Evolutionary conservation across 2,113 vertebrate species (phyloP), one percentile per base, ranked within the genome.

Genomic region (Sylvia atricapilla): DNA sequence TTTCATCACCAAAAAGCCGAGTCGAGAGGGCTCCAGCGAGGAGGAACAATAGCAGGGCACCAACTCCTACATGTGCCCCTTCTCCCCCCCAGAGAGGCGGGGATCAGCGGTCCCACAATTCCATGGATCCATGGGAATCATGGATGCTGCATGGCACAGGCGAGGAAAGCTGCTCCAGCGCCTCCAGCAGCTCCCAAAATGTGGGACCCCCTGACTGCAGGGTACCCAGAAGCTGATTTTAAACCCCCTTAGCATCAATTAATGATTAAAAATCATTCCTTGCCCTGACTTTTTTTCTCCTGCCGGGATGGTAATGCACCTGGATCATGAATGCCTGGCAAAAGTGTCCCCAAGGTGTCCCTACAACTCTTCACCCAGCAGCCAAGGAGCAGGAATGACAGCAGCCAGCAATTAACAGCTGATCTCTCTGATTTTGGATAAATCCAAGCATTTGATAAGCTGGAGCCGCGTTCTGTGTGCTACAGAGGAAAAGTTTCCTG

Each of bases 391-490:
- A 21, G 63, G 3, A 58, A 2, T 0, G 2, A 2, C 46, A 22
- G n/a, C 68, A 52, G 31, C n/a, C 10, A 2, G 31, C 52, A 25
- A 25, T n/a, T 3, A 63, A 7, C 58, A 21, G 49, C 84, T 5
- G 8, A 59, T 24, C 21, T 6, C 24, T 9, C 2, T 9, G 24
- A 33, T 13, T 90, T 78, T 21, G 22, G 30, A 22, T 20, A 23
- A 82, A 92, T 0, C 64, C 31, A 3, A 52, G 23, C 11, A 0
- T 5, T 56, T 20, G 64, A 3, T 3, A 0, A 46, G 33, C 77
- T 7, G 17, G 43, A 44, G n/a, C 37, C 4, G 0, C 9, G 0
- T 0, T 2, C 63, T 59, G 0, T 0, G 33, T 0, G 33, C 83
- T 0, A 0, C 2, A 28, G 52, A 41, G 58, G 37, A 18, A 19